Base-by-base conservation (phyloP, 1,140 invertebrate species). In the Drosophila fuyamai region DNA sequence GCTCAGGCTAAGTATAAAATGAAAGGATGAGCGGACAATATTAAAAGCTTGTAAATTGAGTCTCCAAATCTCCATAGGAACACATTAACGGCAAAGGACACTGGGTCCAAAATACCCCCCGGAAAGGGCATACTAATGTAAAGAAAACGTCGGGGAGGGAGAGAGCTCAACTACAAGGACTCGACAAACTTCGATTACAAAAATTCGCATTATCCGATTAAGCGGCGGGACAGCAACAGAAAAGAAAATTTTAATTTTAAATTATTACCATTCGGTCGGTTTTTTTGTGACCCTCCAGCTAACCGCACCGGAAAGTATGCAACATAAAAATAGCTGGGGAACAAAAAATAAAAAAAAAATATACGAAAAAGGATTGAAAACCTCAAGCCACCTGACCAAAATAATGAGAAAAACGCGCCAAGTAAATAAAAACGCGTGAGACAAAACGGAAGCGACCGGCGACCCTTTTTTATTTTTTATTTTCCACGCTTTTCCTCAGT, bases 181-280 rank as follows among this genome's bases (percentile, higher is more conserved):
- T 83, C 76, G 61, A 66, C 83, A 44, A 89, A 89, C 83, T 89
- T 88, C 83, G 83, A 88, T 88, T 88, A 89, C 67, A 53, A 72
- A 76, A 63, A 79, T 79, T 76, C 70, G 60, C 54, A 83, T 88
- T 89, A 88, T 88, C 84, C 83, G 80, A 88, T 88, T 88, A 86
- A 72, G 66, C 81, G 41, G 41, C 60, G 35, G 61, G 32, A 55
- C 68, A 58, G 60, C 40, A 38, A 16, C 13, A 51, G 50, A 56
- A 68, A 68, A 57, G 74, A 58, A 67, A 79, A 88, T 88, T 89
- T 73, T 72, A 86, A 86, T 88, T 88, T 79, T 81, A 85, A 85
- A 84, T 85, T 85, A 81, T 85, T 81, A 67, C 81, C 67, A 79
- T 65, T 57, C 55, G 46, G 36, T 16, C 41, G 59, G 40, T 44